Percentiles rank a stretch among this genome's conserved stretches.
phyloP scores from a whole-genome alignment of 2,797 vertebrate genomes.

The Emydoidea blandingii region DNA sequence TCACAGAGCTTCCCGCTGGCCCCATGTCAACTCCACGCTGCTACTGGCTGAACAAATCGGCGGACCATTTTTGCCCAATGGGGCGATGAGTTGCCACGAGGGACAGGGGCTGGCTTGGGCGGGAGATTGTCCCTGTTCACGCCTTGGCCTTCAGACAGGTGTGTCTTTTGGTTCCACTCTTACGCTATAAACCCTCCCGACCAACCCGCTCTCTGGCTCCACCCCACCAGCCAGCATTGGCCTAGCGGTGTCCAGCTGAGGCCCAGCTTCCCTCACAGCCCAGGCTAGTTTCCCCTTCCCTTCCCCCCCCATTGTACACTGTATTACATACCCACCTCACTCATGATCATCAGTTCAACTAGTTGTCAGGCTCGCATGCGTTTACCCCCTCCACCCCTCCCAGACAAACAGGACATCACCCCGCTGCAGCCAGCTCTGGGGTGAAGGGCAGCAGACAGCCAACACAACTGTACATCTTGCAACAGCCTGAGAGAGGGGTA shows the following conservation, averaged over 20 bases:
- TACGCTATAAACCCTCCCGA: neutral
- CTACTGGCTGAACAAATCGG: neutral
- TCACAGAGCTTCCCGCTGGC: too few relatives aligned
- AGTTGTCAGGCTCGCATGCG: too few relatives aligned
- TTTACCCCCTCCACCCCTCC: too few relatives aligned
- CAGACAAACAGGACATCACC: too few relatives aligned
- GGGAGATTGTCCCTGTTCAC: neutral
- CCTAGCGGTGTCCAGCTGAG: neutral
- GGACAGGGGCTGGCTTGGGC: too few relatives aligned
- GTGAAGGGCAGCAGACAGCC: neutral
- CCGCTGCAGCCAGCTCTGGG: neutral
- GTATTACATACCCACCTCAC: too few relatives aligned
- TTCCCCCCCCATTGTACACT: too few relatives aligned
- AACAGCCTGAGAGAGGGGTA: neutral
- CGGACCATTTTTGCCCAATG: neutral
- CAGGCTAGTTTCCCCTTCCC: neutral
- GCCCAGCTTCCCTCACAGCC: neutral
- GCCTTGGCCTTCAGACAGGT: neutral
- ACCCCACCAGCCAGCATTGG: neutral
- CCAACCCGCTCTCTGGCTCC: neutral
- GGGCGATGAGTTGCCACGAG: neutral
- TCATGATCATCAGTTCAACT: neutral
- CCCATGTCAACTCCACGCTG: neutral
- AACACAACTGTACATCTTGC: neutral
- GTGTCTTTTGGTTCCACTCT: neutral